Evolutionary conservation across 2,113 vertebrate species (phyloP), one percentile per base, ranked within the genome.

Genomic region (Gambusia holbrooki): DNA sequence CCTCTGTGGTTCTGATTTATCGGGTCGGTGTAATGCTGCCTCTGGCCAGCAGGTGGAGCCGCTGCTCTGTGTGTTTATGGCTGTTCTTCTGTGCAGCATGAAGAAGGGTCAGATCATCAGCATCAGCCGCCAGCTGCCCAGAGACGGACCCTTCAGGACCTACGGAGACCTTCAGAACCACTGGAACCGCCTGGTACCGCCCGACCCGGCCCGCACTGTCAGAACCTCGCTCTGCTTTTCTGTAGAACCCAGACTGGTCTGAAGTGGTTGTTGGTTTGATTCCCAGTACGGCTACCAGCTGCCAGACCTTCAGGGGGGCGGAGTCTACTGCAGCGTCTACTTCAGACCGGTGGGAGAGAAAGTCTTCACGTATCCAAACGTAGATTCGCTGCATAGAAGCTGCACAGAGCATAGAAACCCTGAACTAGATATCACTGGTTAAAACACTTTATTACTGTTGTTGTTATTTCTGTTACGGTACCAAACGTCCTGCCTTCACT

Each of bases 251-350:
- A 54, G 17, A 54, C 32, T 14, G 30, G 64, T 40, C 2, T 27
- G 6, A 35, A 22, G 4, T 22, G 32, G 25, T 9, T 75, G n/a
- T 58, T 58, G 22, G 6, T 79, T 45, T 87, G 73, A 79, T 13
- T 1, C 29, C 1, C 87, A 99, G 97, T 98, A 98, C 70, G 97
- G 97, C 22, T 98, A 97, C 89, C 83, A 92, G 77, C 96, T 99
- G 64, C 96, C 97, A 22, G 92, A 94, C 25, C 87, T 94, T 22
- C 17, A 68, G 15, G 93, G 77, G 69, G 62, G 73, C 88, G 78
- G 10, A 37, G 81, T 94, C 65, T 98, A 98, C 84, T 95, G 95
- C 89, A 97, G 88, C 70, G 37, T 99, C 83, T 96, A 96, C 90
- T 99, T 98, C 94, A 95, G 84, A 74, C 93, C 92, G 35, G 86